Percentiles rank a stretch among this genome's conserved stretches.
These are phyloP conservation scores for Tringa solitaria DNA, from an alignment of 2,113 vertebrate species.

Conservation along the genomic window DNA sequence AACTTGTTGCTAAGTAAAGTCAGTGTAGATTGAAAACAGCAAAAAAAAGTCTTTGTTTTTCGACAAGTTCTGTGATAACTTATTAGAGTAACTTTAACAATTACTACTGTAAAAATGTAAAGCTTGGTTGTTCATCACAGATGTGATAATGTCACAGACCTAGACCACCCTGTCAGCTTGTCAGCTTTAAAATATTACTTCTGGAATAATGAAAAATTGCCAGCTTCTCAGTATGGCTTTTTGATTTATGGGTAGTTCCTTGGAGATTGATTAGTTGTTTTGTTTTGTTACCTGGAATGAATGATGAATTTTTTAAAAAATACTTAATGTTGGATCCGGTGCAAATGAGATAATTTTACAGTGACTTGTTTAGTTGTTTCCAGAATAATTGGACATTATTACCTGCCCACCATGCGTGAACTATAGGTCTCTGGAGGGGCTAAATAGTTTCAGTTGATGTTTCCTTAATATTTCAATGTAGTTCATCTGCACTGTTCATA, in stretches of 20 bases:
- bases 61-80: background rate
- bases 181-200: constrained; percentile 68
- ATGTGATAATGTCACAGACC: constrained; percentile 36
- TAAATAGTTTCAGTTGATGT: constrained; percentile 48
- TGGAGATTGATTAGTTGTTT: constrained; percentile 68
- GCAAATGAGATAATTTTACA: constrained; percentile 71
- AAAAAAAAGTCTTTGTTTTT: background rate
- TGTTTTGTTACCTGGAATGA: constrained; percentile 71
- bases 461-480: constrained; percentile 61
- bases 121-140: background rate
- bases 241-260: constrained; percentile 77
- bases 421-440: constrained; percentile 63
- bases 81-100: background rate
- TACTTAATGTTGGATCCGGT: constrained; percentile 39
- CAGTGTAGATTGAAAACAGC: background rate
- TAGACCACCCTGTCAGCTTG: constrained; percentile 64
- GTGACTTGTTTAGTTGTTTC: constrained; percentile 52
- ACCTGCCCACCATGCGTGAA: constrained; percentile 72
- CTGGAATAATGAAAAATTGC: constrained; percentile 71
- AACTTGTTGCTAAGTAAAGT: background rate
- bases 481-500: constrained; percentile 55
- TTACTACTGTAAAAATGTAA: background rate
- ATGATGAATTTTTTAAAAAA: constrained; percentile 69
- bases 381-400: constrained; percentile 76
- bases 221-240: constrained; percentile 56